Evolutionary conservation across 2,113 vertebrate species (phyloP).

Genomic region (Orcinus orca): DNA sequence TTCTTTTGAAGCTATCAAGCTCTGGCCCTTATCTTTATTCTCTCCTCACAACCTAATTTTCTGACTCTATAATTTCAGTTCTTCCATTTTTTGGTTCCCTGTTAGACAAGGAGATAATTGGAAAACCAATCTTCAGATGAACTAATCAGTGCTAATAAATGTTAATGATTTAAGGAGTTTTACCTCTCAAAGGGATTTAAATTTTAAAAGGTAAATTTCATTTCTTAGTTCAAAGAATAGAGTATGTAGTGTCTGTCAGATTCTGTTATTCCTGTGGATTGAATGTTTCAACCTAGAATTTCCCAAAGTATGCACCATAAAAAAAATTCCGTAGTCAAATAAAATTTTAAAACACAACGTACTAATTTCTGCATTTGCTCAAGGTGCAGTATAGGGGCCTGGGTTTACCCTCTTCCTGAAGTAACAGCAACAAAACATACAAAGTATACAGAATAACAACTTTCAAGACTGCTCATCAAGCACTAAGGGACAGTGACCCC

Average conservation of each 20-base stretch:
- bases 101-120: constrained; percentile 23
- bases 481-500: not conserved
- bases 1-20: not conserved
- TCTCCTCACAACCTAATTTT: constrained; percentile 21
- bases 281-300: constrained; percentile 28
- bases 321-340: not conserved
- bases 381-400: not conserved
- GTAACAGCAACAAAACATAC: not conserved
- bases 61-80: not conserved
- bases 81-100: not conserved
- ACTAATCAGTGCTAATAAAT: constrained; percentile 23
- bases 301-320: not conserved
- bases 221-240: constrained; percentile 48
- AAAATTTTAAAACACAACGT: not conserved
- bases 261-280: not conserved
- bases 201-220: constrained; percentile 56
- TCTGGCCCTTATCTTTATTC: not conserved
- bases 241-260: not conserved
- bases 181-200: constrained; percentile 37
- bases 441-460: not conserved
- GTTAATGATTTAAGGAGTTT: constrained; percentile 41
- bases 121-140: constrained; percentile 47
- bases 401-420: not conserved
- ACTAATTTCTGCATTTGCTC: not conserved
- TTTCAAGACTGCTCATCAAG: not conserved